Evolutionary conservation across 2,888 invertebrate genomes (phyloP), one percentile per base, ranked within the genome.

Genomic region (Tortrix viridana): DNA sequence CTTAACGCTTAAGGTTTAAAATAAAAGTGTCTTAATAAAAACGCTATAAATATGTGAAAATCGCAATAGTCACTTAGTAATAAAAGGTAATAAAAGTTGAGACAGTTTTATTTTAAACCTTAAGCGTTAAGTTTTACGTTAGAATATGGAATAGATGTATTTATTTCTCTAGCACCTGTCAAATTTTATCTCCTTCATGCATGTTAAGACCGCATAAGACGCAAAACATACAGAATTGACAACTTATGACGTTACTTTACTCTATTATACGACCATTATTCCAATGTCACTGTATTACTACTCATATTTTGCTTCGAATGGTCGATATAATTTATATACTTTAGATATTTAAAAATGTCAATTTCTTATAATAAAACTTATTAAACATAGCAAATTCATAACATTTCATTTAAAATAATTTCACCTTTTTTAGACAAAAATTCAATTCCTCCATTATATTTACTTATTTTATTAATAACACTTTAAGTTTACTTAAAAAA

Each of bases 381-480:
- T 57, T 57, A 62, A 62, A 60, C 56, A 62, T 52, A 63, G 63
- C 53, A 53, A 58, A 53, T 63, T 63, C 63, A 63, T 58, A 63
- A 63, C 63, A 58, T 53, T 63, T 52, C 50, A 44, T 49, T 53
- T 57, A 57, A 62, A 57, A 58, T 47, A 58, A 47, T 47, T 57
- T 57, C 52, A 63, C 20, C 26, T 53, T 62, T 62, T 48, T 44
- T 55, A 63, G 47, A 63, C 57, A 58, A 58, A 52, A 58, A 53
- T 58, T 63, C 63, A 63, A 63, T 63, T 63, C 63, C 63, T 63
- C 58, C 57, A 23, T 63, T 63, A 58, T 57, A 52, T 58, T 63
- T 58, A 58, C 63, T 63, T 63, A 58, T 7, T 58, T 37, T 54
- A 37, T 12, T 52, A 37, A 9, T 43, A n/a, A 55, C 46, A 43